These are phyloP conservation scores for Penaeus monodon DNA, from an alignment of 2,888 invertebrate genomes.

Conservation along the genomic window DNA sequence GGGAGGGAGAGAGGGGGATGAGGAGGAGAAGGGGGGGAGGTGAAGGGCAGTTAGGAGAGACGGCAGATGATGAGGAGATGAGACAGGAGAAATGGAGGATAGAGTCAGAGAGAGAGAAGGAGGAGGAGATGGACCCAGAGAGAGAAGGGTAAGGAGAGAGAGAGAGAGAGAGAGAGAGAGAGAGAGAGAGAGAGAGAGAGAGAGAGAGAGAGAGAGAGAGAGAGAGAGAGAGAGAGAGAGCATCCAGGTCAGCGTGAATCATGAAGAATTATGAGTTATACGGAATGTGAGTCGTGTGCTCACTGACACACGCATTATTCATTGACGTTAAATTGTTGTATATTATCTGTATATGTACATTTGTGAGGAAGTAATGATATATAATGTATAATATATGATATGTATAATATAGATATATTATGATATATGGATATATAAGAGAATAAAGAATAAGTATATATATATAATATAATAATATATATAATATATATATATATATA, in stretches of 20 bases:
- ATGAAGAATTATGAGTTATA: too few relatives aligned
- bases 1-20: neutral
- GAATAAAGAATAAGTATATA: too few relatives aligned
- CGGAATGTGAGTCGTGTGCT: neutral
- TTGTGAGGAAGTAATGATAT: too few relatives aligned
- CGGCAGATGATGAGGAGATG: too few relatives aligned
- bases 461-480: too few relatives aligned
- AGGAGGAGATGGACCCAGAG: neutral
- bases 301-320: neutral
- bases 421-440: too few relatives aligned
- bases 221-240: constrained; percentile 5
- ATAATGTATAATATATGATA: too few relatives aligned
- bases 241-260: too few relatives aligned
- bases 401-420: too few relatives aligned
- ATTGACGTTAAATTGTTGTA: neutral
- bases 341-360: too few relatives aligned
- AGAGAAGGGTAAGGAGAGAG: neutral
- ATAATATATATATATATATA: too few relatives aligned
- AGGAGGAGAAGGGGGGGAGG: too few relatives aligned
- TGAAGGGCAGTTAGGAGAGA: neutral
- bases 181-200: neutral
- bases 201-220: neutral
- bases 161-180: neutral
- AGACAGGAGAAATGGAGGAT: neutral
- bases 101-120: neutral